Evolutionary conservation across 2,888 invertebrate genomes (phyloP), one percentile per base, ranked within the genome.

Genomic region (Phaonia tiefii): DNA sequence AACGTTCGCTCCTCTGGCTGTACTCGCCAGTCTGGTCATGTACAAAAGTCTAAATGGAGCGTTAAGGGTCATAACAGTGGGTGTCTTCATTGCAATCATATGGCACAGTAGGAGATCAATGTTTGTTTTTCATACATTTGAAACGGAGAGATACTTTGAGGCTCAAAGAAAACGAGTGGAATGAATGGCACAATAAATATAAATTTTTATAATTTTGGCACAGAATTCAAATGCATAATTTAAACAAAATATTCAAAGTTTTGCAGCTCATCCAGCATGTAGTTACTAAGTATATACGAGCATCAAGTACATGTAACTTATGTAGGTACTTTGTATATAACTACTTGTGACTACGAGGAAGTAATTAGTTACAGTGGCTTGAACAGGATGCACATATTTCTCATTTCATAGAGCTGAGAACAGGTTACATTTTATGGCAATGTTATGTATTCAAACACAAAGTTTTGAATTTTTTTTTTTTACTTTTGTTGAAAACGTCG

Each of bases 1-100:
- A 8, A n/a, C 39, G 22, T 11, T 60, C 17, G 22, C 11, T 60
- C 5, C 60, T n/a, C 15, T 60, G 1, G 39, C n/a, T 20, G 51
- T 20, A 17, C 2, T 17, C 22, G 51, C 44, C 4, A 44, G 22
- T 22, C 37, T 60, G 63, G 31, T 15, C 58, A 58, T 31, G 15
- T 56, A n/a, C 58, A 15, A 20, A 22, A n/a, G n/a, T n/a, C n/a
- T 22, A 63, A 37, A 63, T 63, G 63, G 20, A 63, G 42, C 63
- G 63, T 39, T 69, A 69, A 60, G 63, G 75, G 71, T 77, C 75
- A 77, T 22, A 75, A 54, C 77, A 71, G 71, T 75, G 77, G 71
- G 71, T 78, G 81, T 78, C 63, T 49, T 10, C 13, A 39, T 20
- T 63, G 22, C 15, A 63, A 63, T 22, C 63, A 37, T 42, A 13